phyloP scores from a whole-genome alignment of 2,113 vertebrate species.

The Ia io region DNA sequence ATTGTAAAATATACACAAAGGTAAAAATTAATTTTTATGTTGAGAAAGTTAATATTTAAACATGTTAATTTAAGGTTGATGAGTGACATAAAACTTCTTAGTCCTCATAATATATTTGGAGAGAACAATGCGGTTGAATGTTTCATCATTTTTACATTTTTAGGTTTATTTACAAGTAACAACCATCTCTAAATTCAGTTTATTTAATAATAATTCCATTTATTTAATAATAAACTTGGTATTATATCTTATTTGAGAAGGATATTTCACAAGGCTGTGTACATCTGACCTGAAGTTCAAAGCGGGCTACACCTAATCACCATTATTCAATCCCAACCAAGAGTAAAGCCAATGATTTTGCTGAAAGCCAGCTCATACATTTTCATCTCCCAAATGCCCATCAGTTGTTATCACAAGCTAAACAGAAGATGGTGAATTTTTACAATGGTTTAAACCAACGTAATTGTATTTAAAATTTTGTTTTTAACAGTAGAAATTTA shows the following conservation, averaged over 20 bases:
- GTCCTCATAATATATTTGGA: neutral
- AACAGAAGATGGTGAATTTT: conserved; percentile 2
- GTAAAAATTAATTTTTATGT: neutral
- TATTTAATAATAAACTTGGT: neutral
- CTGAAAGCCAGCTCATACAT: neutral
- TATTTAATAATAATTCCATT: neutral
- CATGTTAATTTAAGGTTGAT: neutral
- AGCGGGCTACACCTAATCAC: neutral
- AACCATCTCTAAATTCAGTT: neutral
- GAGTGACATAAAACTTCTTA: neutral
- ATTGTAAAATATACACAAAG: neutral
- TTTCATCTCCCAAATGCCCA: neutral
- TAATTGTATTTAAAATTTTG: neutral
- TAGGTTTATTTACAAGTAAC: neutral
- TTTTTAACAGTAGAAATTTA: neutral
- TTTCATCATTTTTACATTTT: neutral
- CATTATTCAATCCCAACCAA: neutral
- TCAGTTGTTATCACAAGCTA: neutral
- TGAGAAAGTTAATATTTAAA: conserved; percentile 39
- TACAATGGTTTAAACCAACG: neutral
- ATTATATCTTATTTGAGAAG: neutral
- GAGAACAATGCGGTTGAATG: neutral
- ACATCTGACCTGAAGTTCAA: neutral
- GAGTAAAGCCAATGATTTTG: neutral
- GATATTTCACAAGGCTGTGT: neutral